A percentile compares a stretch with the other conserved stretches of the same genome.
phyloP scores from a whole-genome alignment of 2,113 vertebrate species.

The Redunca redunca region DNA sequence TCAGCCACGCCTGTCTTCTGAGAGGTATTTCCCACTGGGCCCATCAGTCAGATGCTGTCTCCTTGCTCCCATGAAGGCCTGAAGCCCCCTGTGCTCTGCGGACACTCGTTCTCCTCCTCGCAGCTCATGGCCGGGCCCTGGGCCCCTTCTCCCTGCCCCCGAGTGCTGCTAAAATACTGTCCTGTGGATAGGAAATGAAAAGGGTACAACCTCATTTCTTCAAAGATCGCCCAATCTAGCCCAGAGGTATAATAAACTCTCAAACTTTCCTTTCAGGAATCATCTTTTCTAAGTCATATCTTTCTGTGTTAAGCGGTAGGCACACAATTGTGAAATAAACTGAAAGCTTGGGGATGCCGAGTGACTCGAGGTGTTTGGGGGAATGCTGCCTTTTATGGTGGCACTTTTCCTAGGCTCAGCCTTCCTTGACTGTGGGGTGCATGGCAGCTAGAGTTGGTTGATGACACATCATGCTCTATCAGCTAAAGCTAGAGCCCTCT shows the following conservation, averaged over 20 bases:
- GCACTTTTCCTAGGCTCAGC: background rate
- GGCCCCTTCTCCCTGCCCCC: slow-evolving; percentile 84
- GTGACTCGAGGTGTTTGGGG: background rate
- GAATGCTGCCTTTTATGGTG: background rate
- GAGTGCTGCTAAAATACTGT: slow-evolving; percentile 87
- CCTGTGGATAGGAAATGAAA: slow-evolving; percentile 93
- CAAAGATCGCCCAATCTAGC: slow-evolving; percentile 89
- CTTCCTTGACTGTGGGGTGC: background rate
- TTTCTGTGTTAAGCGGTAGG: slow-evolving; percentile 90
- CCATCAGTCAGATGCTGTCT: slow-evolving; percentile 84
- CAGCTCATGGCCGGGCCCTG: slow-evolving; percentile 77
- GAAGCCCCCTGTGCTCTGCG: slow-evolving; percentile 75
- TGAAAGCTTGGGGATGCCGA: background rate
- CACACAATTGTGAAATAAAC: slow-evolving; percentile 78
- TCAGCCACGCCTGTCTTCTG: background rate
- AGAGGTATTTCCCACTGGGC: slow-evolving; percentile 67
- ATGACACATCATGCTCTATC: fast-evolving
- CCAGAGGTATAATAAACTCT: slow-evolving; percentile 96
- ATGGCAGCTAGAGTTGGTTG: fast-evolving
- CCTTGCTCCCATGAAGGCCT: slow-evolving; percentile 81
- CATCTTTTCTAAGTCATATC: slow-evolving; percentile 95
- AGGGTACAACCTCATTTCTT: slow-evolving; percentile 97
- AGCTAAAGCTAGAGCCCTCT: background rate
- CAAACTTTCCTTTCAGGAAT: slow-evolving; percentile 92
- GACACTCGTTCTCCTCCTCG: slow-evolving; percentile 79